phyloP scores from a whole-genome alignment of 2,888 invertebrate genomes.

The Diadegma fenestrale region DNA sequence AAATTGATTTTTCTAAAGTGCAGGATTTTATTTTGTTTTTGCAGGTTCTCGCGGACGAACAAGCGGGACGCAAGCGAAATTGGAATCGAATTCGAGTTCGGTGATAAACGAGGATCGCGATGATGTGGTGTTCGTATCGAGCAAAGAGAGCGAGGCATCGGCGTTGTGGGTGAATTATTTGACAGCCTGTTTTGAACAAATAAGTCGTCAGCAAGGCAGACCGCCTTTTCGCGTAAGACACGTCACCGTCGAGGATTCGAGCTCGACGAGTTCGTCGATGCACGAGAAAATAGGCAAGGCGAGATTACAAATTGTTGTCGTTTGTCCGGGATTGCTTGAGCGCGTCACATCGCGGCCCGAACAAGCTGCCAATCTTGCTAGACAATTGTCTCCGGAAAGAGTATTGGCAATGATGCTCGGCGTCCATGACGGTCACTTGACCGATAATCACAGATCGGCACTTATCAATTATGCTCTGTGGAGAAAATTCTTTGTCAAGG shows the following conservation, averaged over 20 bases:
- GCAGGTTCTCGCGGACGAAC: slow-evolving; percentile 66
- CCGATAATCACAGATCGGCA: slow-evolving; percentile 89
- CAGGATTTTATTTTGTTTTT: background rate
- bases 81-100: slow-evolving; percentile 52
- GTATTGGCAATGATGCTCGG: slow-evolving; percentile 93
- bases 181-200: slow-evolving; percentile 93
- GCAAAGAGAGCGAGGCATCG: slow-evolving; percentile 92
- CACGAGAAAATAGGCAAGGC: slow-evolving; percentile 88
- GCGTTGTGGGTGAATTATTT: slow-evolving; percentile 93
- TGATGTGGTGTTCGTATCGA: slow-evolving; percentile 93
- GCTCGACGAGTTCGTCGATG: slow-evolving; percentile 84
- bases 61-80: slow-evolving; percentile 54
- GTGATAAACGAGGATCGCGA: slow-evolving; percentile 87
- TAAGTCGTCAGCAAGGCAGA: slow-evolving; percentile 92
- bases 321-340: slow-evolving; percentile 91
- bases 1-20: background rate
- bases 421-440: slow-evolving; percentile 90
- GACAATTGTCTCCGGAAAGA: slow-evolving; percentile 89
- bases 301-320: slow-evolving; percentile 92
- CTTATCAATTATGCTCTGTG: slow-evolving; percentile 91
- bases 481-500: slow-evolving; percentile 92
- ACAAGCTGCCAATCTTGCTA: slow-evolving; percentile 86
- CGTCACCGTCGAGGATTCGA: slow-evolving; percentile 90
- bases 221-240: slow-evolving; percentile 92
- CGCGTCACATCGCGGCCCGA: slow-evolving; percentile 87